These are phyloP conservation scores for Mythimna loreyi DNA, from an alignment of 2,888 invertebrate genomes.

Conservation along the genomic window DNA sequence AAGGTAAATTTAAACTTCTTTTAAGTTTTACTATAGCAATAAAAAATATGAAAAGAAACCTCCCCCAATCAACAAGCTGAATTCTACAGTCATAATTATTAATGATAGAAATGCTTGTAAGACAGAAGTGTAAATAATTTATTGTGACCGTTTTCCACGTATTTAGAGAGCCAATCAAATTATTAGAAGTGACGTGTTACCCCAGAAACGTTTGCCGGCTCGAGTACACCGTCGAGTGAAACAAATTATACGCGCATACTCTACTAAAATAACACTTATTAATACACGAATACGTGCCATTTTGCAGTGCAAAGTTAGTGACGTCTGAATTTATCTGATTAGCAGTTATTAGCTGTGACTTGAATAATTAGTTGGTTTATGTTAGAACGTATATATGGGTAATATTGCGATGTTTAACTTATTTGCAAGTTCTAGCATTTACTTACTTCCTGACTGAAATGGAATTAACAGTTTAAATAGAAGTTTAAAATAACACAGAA, in stretches of 20 bases:
- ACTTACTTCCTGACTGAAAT: background rate
- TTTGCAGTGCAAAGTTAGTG: slow-evolving; percentile 8
- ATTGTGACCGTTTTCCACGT: slow-evolving; percentile 14
- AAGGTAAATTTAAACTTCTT: background rate
- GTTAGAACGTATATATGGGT: background rate
- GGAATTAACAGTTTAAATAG: background rate
- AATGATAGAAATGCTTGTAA: background rate
- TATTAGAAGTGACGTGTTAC: slow-evolving; percentile 29
- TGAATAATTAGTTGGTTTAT: slow-evolving; percentile 32
- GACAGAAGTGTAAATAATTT: slow-evolving; percentile 15
- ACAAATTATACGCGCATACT: slow-evolving; percentile 20
- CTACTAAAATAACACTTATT: slow-evolving; percentile 21
- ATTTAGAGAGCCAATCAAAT: slow-evolving; percentile 31
- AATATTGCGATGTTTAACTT: slow-evolving; percentile 9
- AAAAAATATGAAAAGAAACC: background rate
- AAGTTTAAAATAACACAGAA: background rate
- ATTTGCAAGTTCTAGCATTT: slow-evolving; percentile 10
- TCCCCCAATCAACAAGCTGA: background rate
- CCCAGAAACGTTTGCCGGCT: slow-evolving; percentile 14
- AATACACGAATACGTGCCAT: background rate
- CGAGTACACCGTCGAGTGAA: slow-evolving; percentile 22
- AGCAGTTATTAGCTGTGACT: slow-evolving; percentile 35
- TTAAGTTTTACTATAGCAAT: background rate
- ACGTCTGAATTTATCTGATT: slow-evolving; percentile 35
- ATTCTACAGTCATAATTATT: background rate